Conservation (phyloP, 2,797 vertebrate species). For the Erpetoichthys calabaricus region DNA sequence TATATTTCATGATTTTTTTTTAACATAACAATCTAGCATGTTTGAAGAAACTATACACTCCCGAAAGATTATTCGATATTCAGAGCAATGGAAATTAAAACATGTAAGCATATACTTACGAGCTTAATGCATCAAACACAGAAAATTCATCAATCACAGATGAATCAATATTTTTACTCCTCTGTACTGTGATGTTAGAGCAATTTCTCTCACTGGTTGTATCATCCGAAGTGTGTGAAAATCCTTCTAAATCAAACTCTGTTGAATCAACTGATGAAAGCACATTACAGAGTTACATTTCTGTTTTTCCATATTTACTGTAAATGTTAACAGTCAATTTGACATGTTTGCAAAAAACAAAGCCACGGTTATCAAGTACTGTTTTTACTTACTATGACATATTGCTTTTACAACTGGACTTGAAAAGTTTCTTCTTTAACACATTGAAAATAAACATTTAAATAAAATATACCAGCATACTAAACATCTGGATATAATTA, state of each 20-base stretch:
- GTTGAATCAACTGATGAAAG: background rate
- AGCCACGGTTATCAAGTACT: too few species aligned
- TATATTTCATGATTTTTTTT: too few species aligned
- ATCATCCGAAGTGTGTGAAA: conserved; percentile 24
- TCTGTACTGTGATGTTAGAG: conserved; percentile 27
- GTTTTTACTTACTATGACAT: too few species aligned
- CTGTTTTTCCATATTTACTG: too few species aligned
- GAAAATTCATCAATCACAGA: background rate
- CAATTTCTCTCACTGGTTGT: conserved; percentile 34
- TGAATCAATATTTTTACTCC: conserved; percentile 15
- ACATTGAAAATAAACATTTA: background rate
- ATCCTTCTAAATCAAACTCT: background rate
- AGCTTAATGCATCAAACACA: background rate
- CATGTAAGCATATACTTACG: too few species aligned
- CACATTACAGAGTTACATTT: background rate
- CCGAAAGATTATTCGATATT: background rate
- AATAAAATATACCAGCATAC: background rate
- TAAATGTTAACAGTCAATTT: background rate
- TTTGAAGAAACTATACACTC: too few species aligned
- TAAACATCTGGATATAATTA: background rate
- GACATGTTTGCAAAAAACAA: background rate
- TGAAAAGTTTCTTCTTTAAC: too few species aligned
- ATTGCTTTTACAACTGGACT: too few species aligned
- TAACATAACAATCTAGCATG: too few species aligned
- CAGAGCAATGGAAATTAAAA: background rate